Percentiles rank a stretch among this genome's conserved stretches.
Conservation (phyloP, 2,113 vertebrate species). For the Platysteira castanea region DNA sequence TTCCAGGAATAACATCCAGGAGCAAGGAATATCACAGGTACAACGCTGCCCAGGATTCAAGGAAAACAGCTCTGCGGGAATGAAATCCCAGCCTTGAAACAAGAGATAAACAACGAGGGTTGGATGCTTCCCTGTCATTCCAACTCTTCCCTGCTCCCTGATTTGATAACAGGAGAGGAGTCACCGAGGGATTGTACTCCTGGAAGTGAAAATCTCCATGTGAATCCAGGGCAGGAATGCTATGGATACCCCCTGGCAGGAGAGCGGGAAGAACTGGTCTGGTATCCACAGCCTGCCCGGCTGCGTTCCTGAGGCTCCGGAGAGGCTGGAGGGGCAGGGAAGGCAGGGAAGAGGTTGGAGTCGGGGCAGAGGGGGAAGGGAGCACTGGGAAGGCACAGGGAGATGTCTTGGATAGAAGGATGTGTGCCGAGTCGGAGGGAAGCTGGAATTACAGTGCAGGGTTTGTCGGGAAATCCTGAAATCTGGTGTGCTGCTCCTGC, state of each 20-base stretch:
- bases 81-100: neutral
- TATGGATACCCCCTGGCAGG: neutral
- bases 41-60: neutral
- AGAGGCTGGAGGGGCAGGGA: neutral
- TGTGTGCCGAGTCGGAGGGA: neutral
- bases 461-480: accelerated
- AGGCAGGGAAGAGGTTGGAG: neutral
- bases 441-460: neutral
- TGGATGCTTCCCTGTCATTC: neutral
- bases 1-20: neutral
- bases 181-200: neutral
- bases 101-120: neutral
- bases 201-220: neutral
- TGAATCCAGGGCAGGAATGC: neutral
- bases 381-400: neutral
- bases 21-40: neutral
- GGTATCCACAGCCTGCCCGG: neutral
- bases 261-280: constrained; percentile 33
- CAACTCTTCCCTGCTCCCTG: neutral
- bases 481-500: neutral
- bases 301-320: neutral
- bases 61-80: neutral
- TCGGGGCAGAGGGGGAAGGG: neutral
- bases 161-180: neutral
- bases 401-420: neutral